Conservation (phyloP, 2,797 vertebrate species). For the Acrossocheilus fasciatus region DNA sequence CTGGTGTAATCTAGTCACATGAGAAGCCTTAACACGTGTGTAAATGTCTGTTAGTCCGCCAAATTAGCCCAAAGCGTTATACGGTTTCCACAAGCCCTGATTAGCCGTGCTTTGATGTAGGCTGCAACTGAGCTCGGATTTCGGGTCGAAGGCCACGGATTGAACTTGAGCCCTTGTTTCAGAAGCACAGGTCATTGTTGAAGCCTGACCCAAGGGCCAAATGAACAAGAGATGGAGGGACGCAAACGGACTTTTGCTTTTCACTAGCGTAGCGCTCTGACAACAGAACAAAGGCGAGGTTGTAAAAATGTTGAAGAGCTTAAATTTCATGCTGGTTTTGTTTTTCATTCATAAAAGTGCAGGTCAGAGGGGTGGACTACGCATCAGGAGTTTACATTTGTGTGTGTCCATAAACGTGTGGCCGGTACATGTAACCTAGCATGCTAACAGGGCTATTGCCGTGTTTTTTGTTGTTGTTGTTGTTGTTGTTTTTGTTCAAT, state of each 20-base stretch:
- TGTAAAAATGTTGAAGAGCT: constrained; percentile 52
- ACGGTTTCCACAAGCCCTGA: constrained; percentile 49
- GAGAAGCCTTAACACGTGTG: constrained; percentile 33
- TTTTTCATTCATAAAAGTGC: constrained; percentile 53
- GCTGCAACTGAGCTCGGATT: constrained; percentile 45
- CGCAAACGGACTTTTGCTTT: constrained; percentile 54
- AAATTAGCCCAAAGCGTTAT: constrained; percentile 53
- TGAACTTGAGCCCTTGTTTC: constrained; percentile 57
- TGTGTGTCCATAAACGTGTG: neutral
- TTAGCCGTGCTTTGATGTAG: constrained; percentile 61
- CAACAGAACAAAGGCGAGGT: constrained; percentile 57
- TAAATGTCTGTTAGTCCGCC: constrained; percentile 14
- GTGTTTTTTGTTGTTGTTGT: neutral
- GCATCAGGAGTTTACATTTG: constrained; percentile 7
- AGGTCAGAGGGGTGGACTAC: constrained; percentile 39
- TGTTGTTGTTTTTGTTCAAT: constrained; percentile 1
- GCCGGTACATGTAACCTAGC: constrained; percentile 14
- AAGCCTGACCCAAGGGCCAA: constrained; percentile 47
- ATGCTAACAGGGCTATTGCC: constrained; percentile 15
- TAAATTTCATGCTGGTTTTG: constrained; percentile 52
- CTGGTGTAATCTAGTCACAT: constrained; percentile 51
- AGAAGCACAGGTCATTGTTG: constrained; percentile 47
- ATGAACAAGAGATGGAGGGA: constrained; percentile 14
- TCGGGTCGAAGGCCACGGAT: constrained; percentile 44
- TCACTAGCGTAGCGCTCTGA: constrained; percentile 54